Evolutionary conservation across 2,797 vertebrate genomes (phyloP), one percentile per base, ranked within the genome.

Genomic region (Sylvia borin): DNA sequence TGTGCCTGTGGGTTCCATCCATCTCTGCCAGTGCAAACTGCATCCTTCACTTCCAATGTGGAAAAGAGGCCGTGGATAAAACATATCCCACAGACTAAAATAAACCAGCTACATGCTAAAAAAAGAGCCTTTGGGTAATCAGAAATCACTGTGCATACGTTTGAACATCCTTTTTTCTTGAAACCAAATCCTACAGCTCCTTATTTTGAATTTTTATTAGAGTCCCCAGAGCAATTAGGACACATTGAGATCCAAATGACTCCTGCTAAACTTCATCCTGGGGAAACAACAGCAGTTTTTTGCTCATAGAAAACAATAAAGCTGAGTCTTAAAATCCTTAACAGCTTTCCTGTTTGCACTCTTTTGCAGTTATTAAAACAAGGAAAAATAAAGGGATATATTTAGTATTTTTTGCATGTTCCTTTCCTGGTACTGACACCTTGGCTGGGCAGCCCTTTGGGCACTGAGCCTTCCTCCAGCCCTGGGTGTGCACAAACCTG

Each of bases 191-290:
- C 45, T 76, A 71, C 34, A 90, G 83, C 60, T 92, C 74, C 71
- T 71, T 82, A 67, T 85, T 95, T 54, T 94, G 92, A 92, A 74
- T 92, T 95, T 96, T 95, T 87, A 95, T 88, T 74, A 32, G 64
- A 82, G 61, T 76, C 88, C 79, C 91, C 50, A 85, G 89, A 92
- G 94, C 81, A 92, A 88, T 91, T 76, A 95, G 57, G 22, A 24
- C 47, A 54, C 22, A 71, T 87, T 87, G 57, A 50, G 61, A 89
- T 79, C 40, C 89, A 88, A 97, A 94, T 0, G 3, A 57, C 50
- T 82, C 34, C 79, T 66, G 90, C 72, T 90, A 80, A 92, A 94
- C 81, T 92, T 90, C 58, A 80, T 94, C 81, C 57, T 88, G 92
- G 78, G 91, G 84, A 91, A 95, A 92, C 47, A 93, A 85, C 18